A percentile compares a stretch with the other conserved stretches of the same genome.
phyloP scores from a whole-genome alignment of 2,797 vertebrate genomes.

The Enteromius fasciolatus region DNA sequence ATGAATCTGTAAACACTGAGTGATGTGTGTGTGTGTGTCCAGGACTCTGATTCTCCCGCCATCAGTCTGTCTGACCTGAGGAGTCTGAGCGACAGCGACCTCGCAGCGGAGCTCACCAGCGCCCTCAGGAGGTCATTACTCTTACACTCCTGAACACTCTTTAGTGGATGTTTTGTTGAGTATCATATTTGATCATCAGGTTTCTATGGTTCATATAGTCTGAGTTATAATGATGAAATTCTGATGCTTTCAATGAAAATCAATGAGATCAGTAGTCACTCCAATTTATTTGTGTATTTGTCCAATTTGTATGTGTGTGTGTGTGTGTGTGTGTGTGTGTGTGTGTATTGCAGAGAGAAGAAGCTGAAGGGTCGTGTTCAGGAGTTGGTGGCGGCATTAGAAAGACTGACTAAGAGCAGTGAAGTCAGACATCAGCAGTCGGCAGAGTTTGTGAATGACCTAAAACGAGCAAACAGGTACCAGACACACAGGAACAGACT shows the following conservation, averaged over 20 bases:
- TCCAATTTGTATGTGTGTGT: conserved; percentile 4
- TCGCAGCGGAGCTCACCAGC: conserved; percentile 80
- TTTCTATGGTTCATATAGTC: not conserved
- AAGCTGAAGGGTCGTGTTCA: conserved; percentile 85
- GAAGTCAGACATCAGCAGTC: conserved; percentile 88
- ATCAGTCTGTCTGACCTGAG: conserved; percentile 77
- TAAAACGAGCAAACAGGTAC: conserved; percentile 85
- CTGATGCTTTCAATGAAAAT: not conserved
- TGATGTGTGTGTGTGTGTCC: conserved; percentile 36
- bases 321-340: conserved; percentile 31
- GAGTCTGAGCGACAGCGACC: conserved; percentile 77
- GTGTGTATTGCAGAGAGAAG: conserved; percentile 79
- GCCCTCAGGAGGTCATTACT: conserved; percentile 77
- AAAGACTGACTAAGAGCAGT: conserved; percentile 87
- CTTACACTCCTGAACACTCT: not conserved
- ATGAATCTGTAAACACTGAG: not conserved
- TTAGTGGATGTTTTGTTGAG: conserved; percentile 31
- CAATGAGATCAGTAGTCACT: not conserved
- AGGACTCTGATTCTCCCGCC: conserved; percentile 78
- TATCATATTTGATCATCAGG: not conserved
- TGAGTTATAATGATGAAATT: not conserved
- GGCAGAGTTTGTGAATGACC: conserved; percentile 86
- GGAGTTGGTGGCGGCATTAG: conserved; percentile 84
- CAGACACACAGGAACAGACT: not conserved
- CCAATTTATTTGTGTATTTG: not conserved